Evolutionary conservation across 2,113 vertebrate species (phyloP).

Genomic region (Thymallus thymallus): DNA sequence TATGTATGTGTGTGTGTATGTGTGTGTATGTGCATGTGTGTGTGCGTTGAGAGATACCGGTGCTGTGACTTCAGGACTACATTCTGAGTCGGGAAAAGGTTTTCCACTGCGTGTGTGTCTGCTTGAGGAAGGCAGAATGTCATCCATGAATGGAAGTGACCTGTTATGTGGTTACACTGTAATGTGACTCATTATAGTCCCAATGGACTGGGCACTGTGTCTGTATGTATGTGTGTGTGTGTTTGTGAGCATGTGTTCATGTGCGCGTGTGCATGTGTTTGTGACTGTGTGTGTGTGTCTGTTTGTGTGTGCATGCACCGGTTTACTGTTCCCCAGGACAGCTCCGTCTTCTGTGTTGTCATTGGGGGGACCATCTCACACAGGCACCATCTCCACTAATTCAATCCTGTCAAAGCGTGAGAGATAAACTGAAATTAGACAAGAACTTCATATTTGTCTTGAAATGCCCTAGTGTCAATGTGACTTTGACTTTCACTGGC

Average conservation of each 20-base stretch:
- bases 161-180: too few relatives aligned
- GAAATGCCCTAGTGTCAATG: neutral
- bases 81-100: too few relatives aligned
- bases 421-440: slow-evolving; percentile 39
- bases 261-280: slow-evolving; percentile 20
- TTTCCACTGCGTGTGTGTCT: too few relatives aligned
- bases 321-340: slow-evolving; percentile 13
- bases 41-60: neutral
- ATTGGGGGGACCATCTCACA: slow-evolving; percentile 41
- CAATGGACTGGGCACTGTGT: too few relatives aligned
- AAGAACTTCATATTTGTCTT: slow-evolving; percentile 13
- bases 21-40: slow-evolving; percentile 12
- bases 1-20: neutral
- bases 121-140: too few relatives aligned
- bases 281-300: slow-evolving; percentile 9
- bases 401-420: slow-evolving; percentile 31
- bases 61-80: too few relatives aligned
- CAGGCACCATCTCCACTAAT: slow-evolving; percentile 48
- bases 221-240: too few relatives aligned
- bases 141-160: too few relatives aligned
- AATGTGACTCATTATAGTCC: too few relatives aligned
- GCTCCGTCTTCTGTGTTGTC: slow-evolving; percentile 38
- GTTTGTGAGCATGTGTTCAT: too few relatives aligned
- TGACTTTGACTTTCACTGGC: slow-evolving; percentile 1
- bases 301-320: neutral